Base-by-base conservation (phyloP, 2,888 invertebrate genomes). In the Tachina lurida region DNA sequence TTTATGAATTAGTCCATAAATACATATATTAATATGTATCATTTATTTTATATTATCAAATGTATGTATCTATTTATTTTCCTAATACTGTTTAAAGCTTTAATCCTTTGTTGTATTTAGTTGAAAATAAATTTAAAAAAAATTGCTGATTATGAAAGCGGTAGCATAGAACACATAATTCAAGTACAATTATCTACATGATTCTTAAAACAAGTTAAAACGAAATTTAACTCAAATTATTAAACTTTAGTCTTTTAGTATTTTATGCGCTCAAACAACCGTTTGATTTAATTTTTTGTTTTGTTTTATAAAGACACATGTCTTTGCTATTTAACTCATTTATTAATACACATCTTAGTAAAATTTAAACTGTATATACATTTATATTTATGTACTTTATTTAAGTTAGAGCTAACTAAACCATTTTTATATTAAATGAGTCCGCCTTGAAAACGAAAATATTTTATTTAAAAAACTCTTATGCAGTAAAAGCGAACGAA, bases 371-470 rank as follows among this genome's bases (percentile, higher is more conserved):
- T 19, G 4, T 3, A 54, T 5, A 22, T 15, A 19, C 19, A 15
- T 19, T 8, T 5, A 10, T 19, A 19, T 19, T 10, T 19, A 39
- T 39, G 31, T 58, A 58, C 15, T 31, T 39, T 68, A 13, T 74
- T 76, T 22, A 58, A 65, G 9, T 10, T 31, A 76, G 77, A 60
- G 65, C n/a, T 12, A 54, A 39, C 17, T 58, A 52, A 80, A 71
- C n/a, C 22, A 71, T 73, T 77, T 52, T 77, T 52, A 60, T 45
- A n/a, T 83, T 83, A 79, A 86, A 75, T 82, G 71, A 75, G 86
- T 79, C 54, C 86, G 83, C 86, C 83, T 86, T 86, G 83, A 86
- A 86, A 86, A 67, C 41, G 63, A 85, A 67, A 68, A 81, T 60
- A 75, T 75, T 39, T 71, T 54, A 43, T 41, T 60, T 58, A 65